Base-by-base conservation (phyloP, 2,888 invertebrate genomes). In the Aporophyla lueneburgensis region DNA sequence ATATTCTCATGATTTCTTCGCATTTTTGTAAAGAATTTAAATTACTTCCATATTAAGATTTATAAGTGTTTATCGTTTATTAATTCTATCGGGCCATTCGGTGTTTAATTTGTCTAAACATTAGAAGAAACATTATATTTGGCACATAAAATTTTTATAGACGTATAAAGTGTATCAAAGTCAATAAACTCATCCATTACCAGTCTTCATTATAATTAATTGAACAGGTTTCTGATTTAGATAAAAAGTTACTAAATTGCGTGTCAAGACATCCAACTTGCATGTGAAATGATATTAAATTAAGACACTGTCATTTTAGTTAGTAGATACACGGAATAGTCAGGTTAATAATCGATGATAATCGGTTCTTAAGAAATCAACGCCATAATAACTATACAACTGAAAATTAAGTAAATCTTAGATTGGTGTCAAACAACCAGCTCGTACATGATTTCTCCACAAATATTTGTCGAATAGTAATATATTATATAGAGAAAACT, bases 131-230 rank as follows among this genome's bases (percentile, higher is more conserved):
- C 76, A 80, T 85, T 83, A 80, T 81, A 79, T 87, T 87, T 82
- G 49, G 81, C 82, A 80, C 82, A 77, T 87, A 80, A 83, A 78
- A 68, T 0, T 73, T 81, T 87, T 86, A 87, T 84, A 61, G 75
- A 68, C 80, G n/a, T 54, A 76, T 85, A 77, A 86, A 85, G 81
- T 83, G 79, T 87, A 83, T 79, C 78, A 80, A 85, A 78, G 88
- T 86, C 88, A 88, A 88, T 88, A 88, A 88, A 88, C 88, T 81
- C 88, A 88, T 86, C 66, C 72, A 83, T 86, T 88, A 88, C 71
- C 46, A 76, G 76, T 56, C 46, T 83, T 81, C 74, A 78, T 84
- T 84, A 81, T 82, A 87, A 86, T 88, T 87, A 84, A 85, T 81
- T 68, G 66, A 83, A 87, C 87, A 65, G 84, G 85, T 87, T 88